Percentiles rank a stretch among this genome's conserved stretches.
Evolutionary conservation across 2,797 vertebrate species (phyloP).

Genomic region (Gambusia yucatana): DNA sequence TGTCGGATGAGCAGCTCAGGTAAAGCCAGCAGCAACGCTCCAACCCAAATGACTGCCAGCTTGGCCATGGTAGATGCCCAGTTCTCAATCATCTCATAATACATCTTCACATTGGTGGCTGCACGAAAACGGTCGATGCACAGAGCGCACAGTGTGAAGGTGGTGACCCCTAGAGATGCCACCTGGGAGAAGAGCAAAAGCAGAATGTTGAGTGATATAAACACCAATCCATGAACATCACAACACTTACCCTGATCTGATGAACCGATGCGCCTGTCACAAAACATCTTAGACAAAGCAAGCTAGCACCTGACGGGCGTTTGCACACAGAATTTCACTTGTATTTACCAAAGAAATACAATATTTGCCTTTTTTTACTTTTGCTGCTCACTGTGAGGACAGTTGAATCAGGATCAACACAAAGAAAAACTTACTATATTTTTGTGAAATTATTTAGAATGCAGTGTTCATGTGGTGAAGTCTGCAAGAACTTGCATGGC

Average conservation of each 20-base stretch:
- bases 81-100: constrained; percentile 97
- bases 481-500: too few relatives aligned
- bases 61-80: constrained; percentile 93
- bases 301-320: not conserved
- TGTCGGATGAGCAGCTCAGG: constrained; percentile 94
- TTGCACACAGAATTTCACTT: not conserved
- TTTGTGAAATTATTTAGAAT: not conserved
- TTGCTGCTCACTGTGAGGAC: not conserved
- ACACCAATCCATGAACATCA: not conserved
- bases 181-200: constrained; percentile 78
- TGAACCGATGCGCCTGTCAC: not conserved
- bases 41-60: constrained; percentile 95
- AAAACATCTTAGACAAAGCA: not conserved
- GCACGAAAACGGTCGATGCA: constrained; percentile 97
- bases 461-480: too few relatives aligned
- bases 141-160: constrained; percentile 93
- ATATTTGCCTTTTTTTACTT: not conserved
- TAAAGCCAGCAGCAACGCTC: constrained; percentile 91
- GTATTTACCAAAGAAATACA: not conserved
- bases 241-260: not conserved
- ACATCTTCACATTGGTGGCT: constrained; percentile 94
- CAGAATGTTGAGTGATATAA: not conserved
- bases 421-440: not conserved
- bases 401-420: not conserved
- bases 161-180: constrained; percentile 93